phyloP scores from a whole-genome alignment of 2,113 vertebrate species.

The Gobius niger region DNA sequence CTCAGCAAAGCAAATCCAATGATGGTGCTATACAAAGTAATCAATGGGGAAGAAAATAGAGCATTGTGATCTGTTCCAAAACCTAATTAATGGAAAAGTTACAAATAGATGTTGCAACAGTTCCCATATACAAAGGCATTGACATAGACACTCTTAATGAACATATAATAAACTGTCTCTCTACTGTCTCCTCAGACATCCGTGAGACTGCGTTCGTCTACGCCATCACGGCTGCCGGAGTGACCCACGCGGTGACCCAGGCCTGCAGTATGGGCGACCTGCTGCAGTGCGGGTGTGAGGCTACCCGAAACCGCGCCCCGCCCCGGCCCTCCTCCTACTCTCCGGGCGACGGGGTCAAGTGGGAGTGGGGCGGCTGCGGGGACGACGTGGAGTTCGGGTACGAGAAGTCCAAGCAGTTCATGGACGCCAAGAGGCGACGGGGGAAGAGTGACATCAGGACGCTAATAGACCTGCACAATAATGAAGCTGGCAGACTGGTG shows the following conservation, averaged over 20 bases:
- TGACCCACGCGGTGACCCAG: constrained; percentile 94
- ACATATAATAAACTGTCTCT: neutral
- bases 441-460: constrained; percentile 94
- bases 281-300: constrained; percentile 93
- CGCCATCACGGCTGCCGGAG: constrained; percentile 90
- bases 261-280: constrained; percentile 98
- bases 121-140: no score
- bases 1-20: constrained; percentile 49
- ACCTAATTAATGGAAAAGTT: neutral
- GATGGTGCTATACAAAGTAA: constrained; percentile 27
- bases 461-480: constrained; percentile 93
- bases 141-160: neutral
- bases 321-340: constrained; percentile 68
- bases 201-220: constrained; percentile 97
- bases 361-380: constrained; percentile 98
- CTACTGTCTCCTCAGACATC: constrained; percentile 79
- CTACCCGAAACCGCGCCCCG: constrained; percentile 82
- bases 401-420: constrained; percentile 95
- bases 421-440: constrained; percentile 90
- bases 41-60: constrained; percentile 26
- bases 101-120: no score
- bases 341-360: constrained; percentile 80
- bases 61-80: constrained; percentile 33
- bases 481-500: constrained; percentile 91
- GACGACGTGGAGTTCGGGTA: constrained; percentile 97